Conservation (phyloP, 2,797 vertebrate species). For the Onychomys arenicola region DNA sequence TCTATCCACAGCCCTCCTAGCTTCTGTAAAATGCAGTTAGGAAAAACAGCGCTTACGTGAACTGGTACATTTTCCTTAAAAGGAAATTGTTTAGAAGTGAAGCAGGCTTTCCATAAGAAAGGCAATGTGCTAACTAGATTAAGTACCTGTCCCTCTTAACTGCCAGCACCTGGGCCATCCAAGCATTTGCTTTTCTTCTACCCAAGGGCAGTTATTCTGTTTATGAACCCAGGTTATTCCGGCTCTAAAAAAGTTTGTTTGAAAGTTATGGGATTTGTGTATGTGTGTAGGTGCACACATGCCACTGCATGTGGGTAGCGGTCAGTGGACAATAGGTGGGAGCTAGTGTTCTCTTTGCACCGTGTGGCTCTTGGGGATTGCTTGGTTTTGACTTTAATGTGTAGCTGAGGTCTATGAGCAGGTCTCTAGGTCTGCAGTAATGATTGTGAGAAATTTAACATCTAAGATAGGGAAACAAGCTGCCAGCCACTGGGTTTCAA, state of each 20-base stretch:
- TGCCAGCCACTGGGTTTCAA: neutral
- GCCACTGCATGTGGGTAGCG: neutral
- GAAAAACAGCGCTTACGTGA: neutral
- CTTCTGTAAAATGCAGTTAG: neutral
- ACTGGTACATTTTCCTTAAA: neutral
- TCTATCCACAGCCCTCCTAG: neutral
- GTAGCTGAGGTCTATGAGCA: neutral
- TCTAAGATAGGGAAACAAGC: neutral
- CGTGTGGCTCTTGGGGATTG: neutral
- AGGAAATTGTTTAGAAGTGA: neutral
- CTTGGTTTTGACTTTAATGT: neutral
- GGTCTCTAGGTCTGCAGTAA: neutral
- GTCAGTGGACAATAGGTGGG: neutral
- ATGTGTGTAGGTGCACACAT: neutral
- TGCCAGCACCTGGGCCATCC: neutral
- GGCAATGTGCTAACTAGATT: neutral
- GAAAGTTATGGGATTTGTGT: neutral
- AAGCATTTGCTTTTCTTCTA: neutral
- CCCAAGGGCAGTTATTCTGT: neutral
- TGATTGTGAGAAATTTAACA: neutral
- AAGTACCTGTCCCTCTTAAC: no score
- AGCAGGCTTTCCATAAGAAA: neutral
- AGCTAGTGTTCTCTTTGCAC: neutral
- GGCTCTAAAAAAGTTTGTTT: neutral
- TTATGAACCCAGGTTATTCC: neutral